These are phyloP conservation scores for Brachionus rubens DNA, from an alignment of 1,140 invertebrate species.

Conservation along the genomic window DNA sequence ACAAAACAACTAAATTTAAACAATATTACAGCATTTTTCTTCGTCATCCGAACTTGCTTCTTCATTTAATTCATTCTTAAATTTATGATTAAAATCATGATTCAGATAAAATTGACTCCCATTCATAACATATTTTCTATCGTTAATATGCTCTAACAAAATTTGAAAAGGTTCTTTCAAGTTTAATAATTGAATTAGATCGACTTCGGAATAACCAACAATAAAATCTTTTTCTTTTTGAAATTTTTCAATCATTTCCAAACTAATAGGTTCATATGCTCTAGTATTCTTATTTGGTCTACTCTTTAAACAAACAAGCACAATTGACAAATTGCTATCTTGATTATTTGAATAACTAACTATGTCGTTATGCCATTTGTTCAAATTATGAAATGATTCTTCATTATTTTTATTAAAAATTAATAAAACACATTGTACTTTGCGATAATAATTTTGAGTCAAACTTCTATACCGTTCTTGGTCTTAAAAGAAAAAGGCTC, in stretches of 20 bases:
- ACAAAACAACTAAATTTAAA: no score
- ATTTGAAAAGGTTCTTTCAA: constrained; percentile 35
- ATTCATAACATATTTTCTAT: neutral
- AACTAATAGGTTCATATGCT: neutral
- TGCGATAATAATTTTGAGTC: constrained; percentile 35
- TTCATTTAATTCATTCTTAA: neutral
- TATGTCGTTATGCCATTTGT: constrained; percentile 30
- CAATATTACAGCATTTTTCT: no score
- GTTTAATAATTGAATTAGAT: neutral
- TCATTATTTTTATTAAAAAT: constrained; percentile 25
- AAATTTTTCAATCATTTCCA: constrained; percentile 9
- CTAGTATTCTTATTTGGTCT: neutral
- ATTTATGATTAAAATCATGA: neutral
- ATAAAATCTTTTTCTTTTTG: constrained; percentile 21
- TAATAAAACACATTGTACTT: constrained; percentile 8
- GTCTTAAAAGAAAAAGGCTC: neutral
- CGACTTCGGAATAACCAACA: constrained; percentile 3
- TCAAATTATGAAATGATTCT: constrained; percentile 38
- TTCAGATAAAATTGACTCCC: neutral
- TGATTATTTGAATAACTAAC: constrained; percentile 10
- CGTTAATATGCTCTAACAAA: neutral
- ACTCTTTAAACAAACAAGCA: constrained; percentile 15
- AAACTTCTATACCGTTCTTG: constrained; percentile 32
- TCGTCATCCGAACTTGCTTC: no score
- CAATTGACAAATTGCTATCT: constrained; percentile 22